Percentiles rank a stretch among this genome's conserved stretches.
Conservation (phyloP, 2,797 vertebrate genomes). For the Halcyon smyrnensis region DNA sequence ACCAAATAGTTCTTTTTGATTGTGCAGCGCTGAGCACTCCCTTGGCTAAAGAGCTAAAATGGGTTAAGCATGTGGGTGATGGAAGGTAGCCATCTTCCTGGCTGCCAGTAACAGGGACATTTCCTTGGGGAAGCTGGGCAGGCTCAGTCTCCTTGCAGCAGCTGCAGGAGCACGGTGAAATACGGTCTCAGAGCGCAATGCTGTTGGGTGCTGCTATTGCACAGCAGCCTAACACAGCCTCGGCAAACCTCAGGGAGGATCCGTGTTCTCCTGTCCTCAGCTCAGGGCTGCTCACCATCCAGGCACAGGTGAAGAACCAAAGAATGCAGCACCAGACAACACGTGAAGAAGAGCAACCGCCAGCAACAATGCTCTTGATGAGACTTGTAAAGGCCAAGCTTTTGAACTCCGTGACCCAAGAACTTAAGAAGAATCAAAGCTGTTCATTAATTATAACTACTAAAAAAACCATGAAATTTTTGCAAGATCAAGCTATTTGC, state of each 20-base stretch:
- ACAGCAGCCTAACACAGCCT: background rate
- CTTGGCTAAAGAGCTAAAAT: background rate
- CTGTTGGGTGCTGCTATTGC: background rate
- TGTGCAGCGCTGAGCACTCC: background rate
- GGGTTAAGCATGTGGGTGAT: background rate
- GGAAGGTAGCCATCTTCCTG: background rate
- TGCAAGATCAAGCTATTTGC: background rate
- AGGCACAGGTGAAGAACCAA: background rate
- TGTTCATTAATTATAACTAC: background rate
- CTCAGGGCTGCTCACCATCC: background rate
- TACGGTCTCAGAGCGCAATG: rapidly evolving
- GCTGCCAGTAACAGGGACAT: background rate
- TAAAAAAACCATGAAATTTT: background rate
- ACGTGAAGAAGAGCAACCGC: background rate
- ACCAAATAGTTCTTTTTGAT: background rate
- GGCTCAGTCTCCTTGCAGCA: background rate
- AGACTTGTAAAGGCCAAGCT: rapidly evolving
- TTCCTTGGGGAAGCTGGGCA: background rate
- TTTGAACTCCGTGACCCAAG: background rate
- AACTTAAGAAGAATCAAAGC: background rate
- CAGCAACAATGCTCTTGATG: background rate
- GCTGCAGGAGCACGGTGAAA: background rate
- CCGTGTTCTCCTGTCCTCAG: background rate
- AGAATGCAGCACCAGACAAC: background rate
- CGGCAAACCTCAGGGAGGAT: background rate